Base-by-base conservation (phyloP, 2,113 vertebrate genomes). In the Pundamilia nyererei region DNA sequence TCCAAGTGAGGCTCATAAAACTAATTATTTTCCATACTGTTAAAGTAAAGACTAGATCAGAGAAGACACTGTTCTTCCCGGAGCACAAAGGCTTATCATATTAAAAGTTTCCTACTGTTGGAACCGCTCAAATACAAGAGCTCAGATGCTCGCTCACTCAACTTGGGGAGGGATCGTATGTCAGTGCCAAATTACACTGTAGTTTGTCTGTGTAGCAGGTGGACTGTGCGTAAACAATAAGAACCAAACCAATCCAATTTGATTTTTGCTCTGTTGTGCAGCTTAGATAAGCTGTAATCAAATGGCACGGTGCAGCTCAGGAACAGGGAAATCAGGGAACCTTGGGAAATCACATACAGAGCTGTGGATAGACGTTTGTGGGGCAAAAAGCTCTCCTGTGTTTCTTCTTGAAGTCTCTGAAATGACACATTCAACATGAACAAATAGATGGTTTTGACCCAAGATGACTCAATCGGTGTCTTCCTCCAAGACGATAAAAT, bases 181-280 rank as follows among this genome's bases (percentile, higher is more conserved):
- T 84, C 88, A 81, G 84, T 83, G 90, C 92, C 89, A 92, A 91
- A 91, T 92, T 86, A 86, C 68, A 38, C 85, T 77, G 79, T 79
- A 81, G 84, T 89, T 91, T 90, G 65, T 93, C 88, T 87, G 89
- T 94, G 92, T 83, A 91, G 93, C 94, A 95, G 93, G 93, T 94
- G 93, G 88, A 90, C 86, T 83, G 26, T 55, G 89, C 17, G 84
- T 89, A 87, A 93, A 95, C 89, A 94, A 94, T 91, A 89, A 92
- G 58, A 86, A 24, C 82, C 86, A 82, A 51, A 49, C 56, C 81
- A 47, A 86, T 93, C 86, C 89, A 91, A 91, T 94, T 92, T 87
- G 89, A 92, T 92, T 91, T 91, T 85, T 80, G 79, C 58, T 60
- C 24, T 92, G 91, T 93, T 93, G 89, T 92, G 81, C 82, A 79